Percentiles rank a stretch among this genome's conserved stretches.
phyloP scores from a whole-genome alignment of 37 sponge, comb jelly and placozoan species.

The Petrosia ficiformis region DNA sequence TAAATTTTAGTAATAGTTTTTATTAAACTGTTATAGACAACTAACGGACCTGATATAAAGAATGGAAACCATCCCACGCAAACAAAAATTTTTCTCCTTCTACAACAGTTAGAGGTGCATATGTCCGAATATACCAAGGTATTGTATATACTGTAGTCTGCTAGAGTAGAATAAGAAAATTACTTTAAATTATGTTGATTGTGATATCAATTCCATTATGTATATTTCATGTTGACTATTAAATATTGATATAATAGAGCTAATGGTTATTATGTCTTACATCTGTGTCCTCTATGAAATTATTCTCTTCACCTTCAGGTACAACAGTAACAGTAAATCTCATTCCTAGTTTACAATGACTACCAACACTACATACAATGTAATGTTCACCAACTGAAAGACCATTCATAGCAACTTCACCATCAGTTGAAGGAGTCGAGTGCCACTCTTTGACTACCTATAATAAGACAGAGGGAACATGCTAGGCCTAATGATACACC shows the following conservation, averaged over 20 bases:
- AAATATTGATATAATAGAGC: not conserved
- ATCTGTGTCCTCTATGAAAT: not conserved
- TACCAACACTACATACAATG: slow-evolving; percentile 66
- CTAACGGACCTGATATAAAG: slow-evolving; percentile 80
- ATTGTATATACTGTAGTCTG: slow-evolving; percentile 10
- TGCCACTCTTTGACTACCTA: slow-evolving; percentile 57
- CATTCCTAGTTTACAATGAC: slow-evolving; percentile 76
- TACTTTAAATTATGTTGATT: not conserved
- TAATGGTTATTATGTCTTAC: not conserved
- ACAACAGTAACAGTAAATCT: slow-evolving; percentile 54
- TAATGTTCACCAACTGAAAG: slow-evolving; percentile 67
- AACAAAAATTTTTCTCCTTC: slow-evolving; percentile 47
- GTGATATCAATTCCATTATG: too few relatives aligned
- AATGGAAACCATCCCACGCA: slow-evolving; percentile 73
- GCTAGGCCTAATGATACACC: too few relatives aligned
- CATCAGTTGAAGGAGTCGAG: slow-evolving; percentile 10
- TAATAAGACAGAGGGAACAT: not conserved
- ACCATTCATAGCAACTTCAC: slow-evolving; percentile 48
- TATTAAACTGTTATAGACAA: too few relatives aligned
- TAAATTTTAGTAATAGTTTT: too few relatives aligned
- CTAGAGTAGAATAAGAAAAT: slow-evolving; percentile 5
- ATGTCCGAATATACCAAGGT: slow-evolving; percentile 62
- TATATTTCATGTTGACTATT: too few relatives aligned
- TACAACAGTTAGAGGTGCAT: slow-evolving; percentile 29
- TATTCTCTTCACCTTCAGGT: slow-evolving; percentile 9